Evolutionary conservation across 1,140 invertebrate genomes (phyloP).

Genomic region (Drosophila nigromelanica): DNA sequence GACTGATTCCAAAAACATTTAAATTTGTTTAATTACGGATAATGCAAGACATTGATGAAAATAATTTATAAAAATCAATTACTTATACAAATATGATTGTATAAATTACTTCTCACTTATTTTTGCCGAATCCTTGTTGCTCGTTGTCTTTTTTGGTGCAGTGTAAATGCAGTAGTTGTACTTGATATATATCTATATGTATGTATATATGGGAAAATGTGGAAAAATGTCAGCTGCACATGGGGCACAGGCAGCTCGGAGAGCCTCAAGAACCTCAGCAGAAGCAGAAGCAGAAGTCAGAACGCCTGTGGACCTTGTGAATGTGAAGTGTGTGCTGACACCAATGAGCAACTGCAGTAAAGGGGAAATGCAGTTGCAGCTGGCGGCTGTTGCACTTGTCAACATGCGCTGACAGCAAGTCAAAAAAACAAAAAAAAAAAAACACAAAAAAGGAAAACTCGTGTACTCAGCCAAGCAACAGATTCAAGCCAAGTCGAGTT

Average conservation of each 20-base stretch:
- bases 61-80: no score
- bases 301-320: slow-evolving; percentile 14
- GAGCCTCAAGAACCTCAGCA: slow-evolving; percentile 48
- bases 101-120: no score
- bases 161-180: slow-evolving; percentile 12
- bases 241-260: slow-evolving; percentile 12
- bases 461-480: background rate
- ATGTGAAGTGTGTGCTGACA: slow-evolving; percentile 12
- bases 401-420: slow-evolving; percentile 12
- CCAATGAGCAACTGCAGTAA: slow-evolving; percentile 38
- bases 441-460: background rate
- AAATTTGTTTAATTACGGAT: no score
- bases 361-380: slow-evolving; percentile 12
- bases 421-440: slow-evolving; percentile 3
- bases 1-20: no score
- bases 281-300: slow-evolving; percentile 6
- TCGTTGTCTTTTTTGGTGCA: background rate
- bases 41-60: no score
- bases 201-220: slow-evolving; percentile 20
- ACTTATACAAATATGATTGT: no score
- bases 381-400: slow-evolving; percentile 22
- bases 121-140: no score
- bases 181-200: background rate
- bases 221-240: slow-evolving; percentile 69
- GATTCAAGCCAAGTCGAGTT: background rate